These are phyloP conservation scores for Pampusana beccarii DNA, from an alignment of 2,113 vertebrate genomes.

Conservation along the genomic window DNA sequence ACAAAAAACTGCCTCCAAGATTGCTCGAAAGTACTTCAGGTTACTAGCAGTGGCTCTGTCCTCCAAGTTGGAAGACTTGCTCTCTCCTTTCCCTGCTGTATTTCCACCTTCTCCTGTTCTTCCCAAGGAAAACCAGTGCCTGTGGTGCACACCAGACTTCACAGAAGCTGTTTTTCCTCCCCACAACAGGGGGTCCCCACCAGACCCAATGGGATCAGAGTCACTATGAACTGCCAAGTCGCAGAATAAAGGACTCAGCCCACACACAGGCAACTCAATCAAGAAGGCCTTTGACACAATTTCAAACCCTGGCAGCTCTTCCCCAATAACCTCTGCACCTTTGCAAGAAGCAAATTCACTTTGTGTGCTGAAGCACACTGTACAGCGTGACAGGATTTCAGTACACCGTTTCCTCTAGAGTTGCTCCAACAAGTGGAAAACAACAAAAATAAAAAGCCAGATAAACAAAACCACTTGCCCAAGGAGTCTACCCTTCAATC, in stretches of 20 bases:
- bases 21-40: neutral
- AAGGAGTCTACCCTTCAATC: neutral
- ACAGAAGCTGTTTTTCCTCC: neutral
- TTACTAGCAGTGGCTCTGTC: neutral
- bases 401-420: neutral
- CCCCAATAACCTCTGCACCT: neutral
- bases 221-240: neutral
- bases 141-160: rapidly evolving
- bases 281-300: neutral
- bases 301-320: neutral
- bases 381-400: neutral
- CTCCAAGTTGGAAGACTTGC: neutral
- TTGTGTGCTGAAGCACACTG: neutral
- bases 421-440: neutral
- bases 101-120: neutral
- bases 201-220: rapidly evolving
- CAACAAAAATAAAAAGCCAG: neutral
- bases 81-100: neutral
- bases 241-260: neutral
- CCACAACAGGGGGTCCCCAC: rapidly evolving
- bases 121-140: neutral
- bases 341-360: neutral
- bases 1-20: neutral
- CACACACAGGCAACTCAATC: neutral
- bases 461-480: neutral